These are phyloP conservation scores for Odontophorus gujanensis DNA, from an alignment of 2,113 vertebrate species.

Conservation along the genomic window DNA sequence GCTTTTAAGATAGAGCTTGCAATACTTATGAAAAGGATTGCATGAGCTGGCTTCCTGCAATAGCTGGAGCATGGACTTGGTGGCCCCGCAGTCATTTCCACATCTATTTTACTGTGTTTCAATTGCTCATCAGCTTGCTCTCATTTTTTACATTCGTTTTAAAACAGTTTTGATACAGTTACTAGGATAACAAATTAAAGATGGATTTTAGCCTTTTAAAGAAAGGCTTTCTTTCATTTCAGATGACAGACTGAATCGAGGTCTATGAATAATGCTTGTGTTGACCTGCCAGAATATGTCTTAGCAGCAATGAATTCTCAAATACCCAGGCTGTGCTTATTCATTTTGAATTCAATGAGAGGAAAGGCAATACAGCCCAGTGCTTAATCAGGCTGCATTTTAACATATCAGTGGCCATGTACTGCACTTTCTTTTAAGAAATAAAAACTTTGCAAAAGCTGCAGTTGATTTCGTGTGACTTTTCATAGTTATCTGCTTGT, in stretches of 20 bases:
- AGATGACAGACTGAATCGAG: conserved; percentile 61
- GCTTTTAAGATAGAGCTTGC: not conserved
- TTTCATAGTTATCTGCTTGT: not conserved
- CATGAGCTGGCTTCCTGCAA: not conserved
- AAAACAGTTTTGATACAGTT: conserved; percentile 38
- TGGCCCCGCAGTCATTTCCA: not conserved
- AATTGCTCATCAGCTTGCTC: conserved; percentile 12
- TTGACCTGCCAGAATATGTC: conserved; percentile 70
- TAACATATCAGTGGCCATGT: not conserved
- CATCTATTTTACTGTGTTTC: conserved; percentile 10
- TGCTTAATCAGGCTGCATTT: conserved; percentile 30
- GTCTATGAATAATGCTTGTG: conserved; percentile 68
- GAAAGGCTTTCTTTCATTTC: conserved; percentile 59
- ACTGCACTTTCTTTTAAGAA: not conserved
- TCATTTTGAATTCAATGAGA: conserved; percentile 62
- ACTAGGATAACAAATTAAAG: conserved; percentile 61
- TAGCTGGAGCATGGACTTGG: not conserved
- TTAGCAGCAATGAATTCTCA: conserved; percentile 56
- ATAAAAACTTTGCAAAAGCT: not conserved
- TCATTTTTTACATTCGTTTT: conserved; percentile 44
- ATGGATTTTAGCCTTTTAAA: conserved; percentile 61
- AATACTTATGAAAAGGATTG: not conserved
- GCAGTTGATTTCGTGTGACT: not conserved
- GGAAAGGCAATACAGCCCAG: conserved; percentile 26
- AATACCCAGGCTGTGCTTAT: conserved; percentile 54